Conservation (phyloP, 1,140 invertebrate genomes). For the Hermetia illucens region DNA sequence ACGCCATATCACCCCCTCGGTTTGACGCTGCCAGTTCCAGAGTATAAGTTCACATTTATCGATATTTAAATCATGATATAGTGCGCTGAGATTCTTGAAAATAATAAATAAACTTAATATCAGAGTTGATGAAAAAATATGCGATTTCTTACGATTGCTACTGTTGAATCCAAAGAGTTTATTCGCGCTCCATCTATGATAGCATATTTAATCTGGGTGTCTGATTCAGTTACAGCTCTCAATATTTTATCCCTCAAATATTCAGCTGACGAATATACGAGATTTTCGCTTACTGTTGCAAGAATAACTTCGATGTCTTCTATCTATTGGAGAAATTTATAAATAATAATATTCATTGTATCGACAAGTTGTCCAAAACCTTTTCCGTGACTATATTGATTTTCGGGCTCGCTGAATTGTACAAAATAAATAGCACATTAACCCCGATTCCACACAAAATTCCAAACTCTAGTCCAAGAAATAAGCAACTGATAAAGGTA, state of each 20-base stretch:
- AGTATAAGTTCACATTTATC: slow-evolving; percentile 20
- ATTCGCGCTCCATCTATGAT: slow-evolving; percentile 47
- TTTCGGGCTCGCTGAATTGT: slow-evolving; percentile 60
- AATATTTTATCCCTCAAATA: slow-evolving; percentile 20
- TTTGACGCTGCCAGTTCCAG: slow-evolving; percentile 24
- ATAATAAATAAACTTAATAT: too few relatives aligned
- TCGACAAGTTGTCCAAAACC: slow-evolving; percentile 23
- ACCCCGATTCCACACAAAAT: slow-evolving; percentile 70
- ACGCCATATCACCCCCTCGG: slow-evolving; percentile 24
- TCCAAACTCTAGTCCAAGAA: slow-evolving; percentile 65
- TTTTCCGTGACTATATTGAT: slow-evolving; percentile 41
- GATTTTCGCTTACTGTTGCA: slow-evolving; percentile 14
- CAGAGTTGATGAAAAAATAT: too few relatives aligned
- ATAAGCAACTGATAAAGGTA: slow-evolving; percentile 59
- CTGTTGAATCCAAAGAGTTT: slow-evolving; percentile 43
- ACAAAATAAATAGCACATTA: slow-evolving; percentile 63
- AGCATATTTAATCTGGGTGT: slow-evolving; percentile 20
- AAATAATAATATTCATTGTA: background rate
- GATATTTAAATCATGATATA: slow-evolving; percentile 18
- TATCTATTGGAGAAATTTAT: background rate
- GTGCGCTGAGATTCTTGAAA: slow-evolving; percentile 17
- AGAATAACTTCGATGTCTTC: background rate
- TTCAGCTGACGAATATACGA: slow-evolving; percentile 23
- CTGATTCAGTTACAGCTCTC: slow-evolving; percentile 11
- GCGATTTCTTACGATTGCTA: slow-evolving; percentile 38